Base-by-base conservation (phyloP, 1,140 invertebrate genomes). In the Drosophila cardini region DNA sequence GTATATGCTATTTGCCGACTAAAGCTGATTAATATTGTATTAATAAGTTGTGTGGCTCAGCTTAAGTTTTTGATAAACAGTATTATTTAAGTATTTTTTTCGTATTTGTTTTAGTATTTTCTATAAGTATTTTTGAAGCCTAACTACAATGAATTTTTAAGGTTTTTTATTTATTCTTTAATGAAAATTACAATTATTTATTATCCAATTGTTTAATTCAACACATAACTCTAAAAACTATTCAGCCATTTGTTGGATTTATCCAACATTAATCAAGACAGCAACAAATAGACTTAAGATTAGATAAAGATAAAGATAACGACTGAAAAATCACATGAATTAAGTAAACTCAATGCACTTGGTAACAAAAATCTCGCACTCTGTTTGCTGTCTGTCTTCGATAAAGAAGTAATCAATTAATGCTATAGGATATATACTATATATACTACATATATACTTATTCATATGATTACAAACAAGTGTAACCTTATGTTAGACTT, bases 301-400 rank as follows among this genome's bases (percentile, higher is more conserved):
- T 57, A 72, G 69, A 72, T 65, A 72, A 52, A 72, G 69, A 72
- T 65, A 72, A 52, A 72, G 43, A 16, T 52, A 50, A 71, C 42
- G 11, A 38, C n/a, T 30, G 4, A n/a, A 52, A 53, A 50, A 36
- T 63, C 60, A 34, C 48, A 57, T 57, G 38, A 43, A 57, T 57
- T 57, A 57, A 57, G 6, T 38, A 40, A 57, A 43, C 38, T 2
- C 11, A 50, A 69, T 72, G 63, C 55, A 67, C 52, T 60, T 72
- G 63, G 38, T 30, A 60, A 60, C 63, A 52, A 72, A 68, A 72
- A 68, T 57, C 48, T 16, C 15, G 15, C 43, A 18, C 6, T 7
- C 15, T 40, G 38, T 4, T 13, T 40, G 11, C 6, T 18, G 18
- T 52, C 36, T 55, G 11, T 26, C n/a, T 46, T 15, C 42, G 69